Percentiles rank a stretch among this genome's conserved stretches.
phyloP scores from a whole-genome alignment of 2,797 vertebrate species.

The Hydrolagus colliei region DNA sequence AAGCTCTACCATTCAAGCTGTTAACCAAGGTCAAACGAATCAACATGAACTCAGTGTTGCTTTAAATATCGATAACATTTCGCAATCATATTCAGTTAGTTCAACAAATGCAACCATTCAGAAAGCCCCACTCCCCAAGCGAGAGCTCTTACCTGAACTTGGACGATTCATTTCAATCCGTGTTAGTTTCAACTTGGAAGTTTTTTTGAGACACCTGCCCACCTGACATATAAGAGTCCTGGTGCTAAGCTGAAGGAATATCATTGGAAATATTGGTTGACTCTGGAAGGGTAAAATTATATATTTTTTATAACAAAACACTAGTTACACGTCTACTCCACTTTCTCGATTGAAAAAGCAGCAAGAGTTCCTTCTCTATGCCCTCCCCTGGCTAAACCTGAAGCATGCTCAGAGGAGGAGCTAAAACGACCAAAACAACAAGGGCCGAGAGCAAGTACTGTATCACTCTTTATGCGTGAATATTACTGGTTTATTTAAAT shows the following conservation, averaged over 20 bases:
- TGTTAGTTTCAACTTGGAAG: conserved; percentile 41
- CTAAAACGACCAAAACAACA: not conserved
- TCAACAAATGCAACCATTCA: not conserved
- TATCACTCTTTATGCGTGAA: too few relatives aligned
- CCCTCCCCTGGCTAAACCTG: too few relatives aligned
- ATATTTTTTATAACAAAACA: not conserved
- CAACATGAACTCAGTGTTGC: too few relatives aligned
- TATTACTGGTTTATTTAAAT: too few relatives aligned
- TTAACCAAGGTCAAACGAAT: too few relatives aligned
- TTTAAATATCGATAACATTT: too few relatives aligned
- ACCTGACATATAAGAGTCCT: conserved; percentile 55
- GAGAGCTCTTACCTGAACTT: conserved; percentile 64
- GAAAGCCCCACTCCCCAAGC: not conserved
- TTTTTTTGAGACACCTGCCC: conserved; percentile 41
- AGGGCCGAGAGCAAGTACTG: not conserved
- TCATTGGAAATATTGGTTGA: conserved; percentile 55
- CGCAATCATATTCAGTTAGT: too few relatives aligned
- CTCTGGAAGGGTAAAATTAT: not conserved
- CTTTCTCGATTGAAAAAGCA: not conserved
- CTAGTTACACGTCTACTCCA: not conserved
- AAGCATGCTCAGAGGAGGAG: not conserved
- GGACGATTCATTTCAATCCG: conserved; percentile 55
- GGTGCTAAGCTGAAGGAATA: conserved; percentile 47
- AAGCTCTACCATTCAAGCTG: too few relatives aligned
- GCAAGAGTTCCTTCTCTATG: not conserved